Evolutionary conservation across 2,797 vertebrate genomes (phyloP).

Genomic region (Gila robusta): DNA sequence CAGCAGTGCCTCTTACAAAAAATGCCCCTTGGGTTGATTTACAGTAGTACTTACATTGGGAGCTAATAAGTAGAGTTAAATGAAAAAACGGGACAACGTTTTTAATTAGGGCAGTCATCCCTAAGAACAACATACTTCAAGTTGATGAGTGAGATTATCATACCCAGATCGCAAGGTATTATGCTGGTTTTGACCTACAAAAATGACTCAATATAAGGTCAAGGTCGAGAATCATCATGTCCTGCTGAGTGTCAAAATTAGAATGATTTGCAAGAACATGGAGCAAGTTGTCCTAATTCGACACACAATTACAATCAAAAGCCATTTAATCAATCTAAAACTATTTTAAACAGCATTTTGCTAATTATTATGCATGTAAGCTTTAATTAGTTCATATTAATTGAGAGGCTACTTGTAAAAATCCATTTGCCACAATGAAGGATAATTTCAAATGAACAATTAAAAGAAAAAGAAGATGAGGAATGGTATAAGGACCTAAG

Average conservation of each 20-base stretch:
- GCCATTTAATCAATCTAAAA: conserved; percentile 31
- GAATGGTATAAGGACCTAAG: neutral
- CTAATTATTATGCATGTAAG: conserved; percentile 31
- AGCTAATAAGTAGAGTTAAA: conserved; percentile 76
- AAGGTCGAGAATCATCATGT: conserved; percentile 61
- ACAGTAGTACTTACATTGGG: conserved; percentile 76
- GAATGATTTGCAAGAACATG: neutral
- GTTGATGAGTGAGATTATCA: conserved; percentile 61
- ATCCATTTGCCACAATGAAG: neutral
- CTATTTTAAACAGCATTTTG: conserved; percentile 14
- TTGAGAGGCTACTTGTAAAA: conserved; percentile 11
- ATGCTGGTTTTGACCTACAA: conserved; percentile 55
- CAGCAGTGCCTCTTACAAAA: conserved; percentile 62
- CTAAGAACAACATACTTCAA: conserved; percentile 72
- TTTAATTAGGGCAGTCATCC: conserved; percentile 79
- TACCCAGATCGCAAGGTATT: conserved; percentile 56
- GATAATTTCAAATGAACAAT: neutral
- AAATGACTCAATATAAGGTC: conserved; percentile 57
- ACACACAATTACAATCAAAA: conserved; percentile 36
- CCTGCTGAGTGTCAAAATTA: conserved; percentile 12
- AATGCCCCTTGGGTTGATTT: conserved; percentile 71
- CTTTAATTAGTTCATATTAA: conserved; percentile 31
- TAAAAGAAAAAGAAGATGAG: neutral
- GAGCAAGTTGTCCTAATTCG: conserved; percentile 17
- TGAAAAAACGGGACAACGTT: conserved; percentile 71